These are phyloP conservation scores for Sparidentex hasta DNA, from an alignment of 2,797 vertebrate species.

Conservation along the genomic window DNA sequence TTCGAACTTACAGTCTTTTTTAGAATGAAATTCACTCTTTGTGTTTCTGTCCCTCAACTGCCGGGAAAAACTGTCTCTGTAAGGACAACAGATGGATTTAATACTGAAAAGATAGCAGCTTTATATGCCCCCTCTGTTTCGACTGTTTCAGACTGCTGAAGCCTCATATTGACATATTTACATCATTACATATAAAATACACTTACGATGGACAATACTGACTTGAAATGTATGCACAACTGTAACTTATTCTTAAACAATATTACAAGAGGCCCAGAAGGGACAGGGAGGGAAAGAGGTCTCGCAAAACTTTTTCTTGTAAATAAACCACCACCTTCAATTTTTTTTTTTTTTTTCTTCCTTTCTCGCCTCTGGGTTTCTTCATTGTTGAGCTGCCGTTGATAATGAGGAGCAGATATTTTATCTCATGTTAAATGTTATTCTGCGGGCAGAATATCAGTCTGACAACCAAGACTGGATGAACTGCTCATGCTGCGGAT, in stretches of 20 bases:
- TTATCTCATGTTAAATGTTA: not conserved
- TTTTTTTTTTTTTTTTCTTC: too few species aligned
- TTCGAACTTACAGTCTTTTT: not conserved
- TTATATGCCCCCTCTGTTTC: not conserved
- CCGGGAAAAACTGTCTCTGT: too few species aligned
- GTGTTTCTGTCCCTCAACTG: too few species aligned
- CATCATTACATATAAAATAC: not conserved
- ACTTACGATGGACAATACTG: not conserved
- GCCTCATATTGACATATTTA: not conserved
- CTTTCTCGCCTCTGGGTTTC: too few species aligned
- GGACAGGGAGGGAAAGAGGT: too few species aligned
- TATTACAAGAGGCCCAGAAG: not conserved
- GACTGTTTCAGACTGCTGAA: not conserved
- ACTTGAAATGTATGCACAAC: not conserved
- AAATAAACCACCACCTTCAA: too few species aligned
- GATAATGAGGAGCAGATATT: not conserved
- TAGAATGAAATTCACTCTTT: too few species aligned
- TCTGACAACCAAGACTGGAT: not conserved
- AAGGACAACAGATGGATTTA: not conserved
- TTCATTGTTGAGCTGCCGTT: not conserved
- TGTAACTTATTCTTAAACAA: not conserved
- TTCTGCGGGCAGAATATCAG: not conserved
- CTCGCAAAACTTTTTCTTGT: too few species aligned
- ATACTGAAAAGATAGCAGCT: not conserved
- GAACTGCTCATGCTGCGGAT: not conserved